Conservation (phyloP, 2,113 vertebrate species). For the Proterorhinus semilunaris region DNA sequence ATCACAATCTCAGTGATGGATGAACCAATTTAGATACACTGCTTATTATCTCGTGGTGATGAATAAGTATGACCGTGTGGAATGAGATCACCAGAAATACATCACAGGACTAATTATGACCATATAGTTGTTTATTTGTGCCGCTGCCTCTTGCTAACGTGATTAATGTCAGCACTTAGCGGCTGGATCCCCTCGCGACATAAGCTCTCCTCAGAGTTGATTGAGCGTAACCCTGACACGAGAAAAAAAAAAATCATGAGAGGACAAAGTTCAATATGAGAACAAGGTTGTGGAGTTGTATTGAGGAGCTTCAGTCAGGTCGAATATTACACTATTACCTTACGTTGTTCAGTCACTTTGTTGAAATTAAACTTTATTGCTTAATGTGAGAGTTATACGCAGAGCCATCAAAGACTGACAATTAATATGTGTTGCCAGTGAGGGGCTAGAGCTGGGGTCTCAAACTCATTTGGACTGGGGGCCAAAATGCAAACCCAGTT, state of each 20-base stretch:
- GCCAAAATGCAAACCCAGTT: too few species aligned
- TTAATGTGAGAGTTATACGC: too few species aligned
- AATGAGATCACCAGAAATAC: constrained; percentile 35
- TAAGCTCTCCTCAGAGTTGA: constrained; percentile 21
- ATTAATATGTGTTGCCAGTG: too few species aligned
- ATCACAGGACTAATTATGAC: constrained; percentile 38
- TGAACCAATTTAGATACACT: constrained; percentile 37
- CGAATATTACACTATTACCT: too few species aligned
- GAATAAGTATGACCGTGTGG: constrained; percentile 34
- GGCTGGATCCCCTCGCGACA: constrained; percentile 24
- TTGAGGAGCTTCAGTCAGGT: background rate
- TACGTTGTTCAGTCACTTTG: background rate
- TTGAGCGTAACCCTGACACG: constrained; percentile 23
- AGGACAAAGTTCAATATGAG: background rate
- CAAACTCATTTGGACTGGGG: too few species aligned
- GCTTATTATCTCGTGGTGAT: constrained; percentile 37
- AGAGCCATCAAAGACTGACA: too few species aligned
- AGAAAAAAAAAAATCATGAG: background rate
- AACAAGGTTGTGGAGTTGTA: background rate
- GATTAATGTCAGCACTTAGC: constrained; percentile 36
- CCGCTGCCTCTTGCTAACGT: constrained; percentile 31
- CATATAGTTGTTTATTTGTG: constrained; percentile 32
- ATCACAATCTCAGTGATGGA: constrained; percentile 34
- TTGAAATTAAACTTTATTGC: background rate
- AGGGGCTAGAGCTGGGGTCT: too few species aligned